Evolutionary conservation across 92 coral and sea anemone species (phyloP).

Genomic region (Metridium senile): DNA sequence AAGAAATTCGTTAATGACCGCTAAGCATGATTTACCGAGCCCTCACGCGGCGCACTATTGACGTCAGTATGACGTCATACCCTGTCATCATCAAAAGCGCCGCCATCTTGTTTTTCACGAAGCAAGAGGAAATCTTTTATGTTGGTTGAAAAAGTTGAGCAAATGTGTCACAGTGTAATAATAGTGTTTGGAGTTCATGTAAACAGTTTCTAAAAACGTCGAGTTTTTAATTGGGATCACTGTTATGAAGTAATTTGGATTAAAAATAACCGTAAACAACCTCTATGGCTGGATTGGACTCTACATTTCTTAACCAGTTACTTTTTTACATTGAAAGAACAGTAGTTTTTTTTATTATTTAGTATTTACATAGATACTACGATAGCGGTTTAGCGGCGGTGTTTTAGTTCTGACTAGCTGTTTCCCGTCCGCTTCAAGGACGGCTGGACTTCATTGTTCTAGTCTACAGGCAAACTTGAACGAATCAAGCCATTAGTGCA

Average conservation of each 20-base stretch:
- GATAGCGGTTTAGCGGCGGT: conserved; percentile 4
- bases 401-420: conserved; percentile 17
- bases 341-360: conserved; percentile 8
- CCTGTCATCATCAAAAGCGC: conserved; percentile 23
- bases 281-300: too few species aligned
- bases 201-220: conserved; percentile 18
- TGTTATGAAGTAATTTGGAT: neutral
- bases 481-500: neutral
- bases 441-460: conserved; percentile 2
- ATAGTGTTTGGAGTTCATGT: conserved; percentile 35
- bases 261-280: conserved; percentile 9
- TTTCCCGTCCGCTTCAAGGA: conserved; percentile 17
- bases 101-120: conserved; percentile 18
- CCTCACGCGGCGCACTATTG: conserved; percentile 31
- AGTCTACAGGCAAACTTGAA: neutral
- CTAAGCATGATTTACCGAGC: conserved; percentile 8
- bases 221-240: neutral
- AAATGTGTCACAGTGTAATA: conserved; percentile 33
- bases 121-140: conserved; percentile 34
- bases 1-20: conserved; percentile 25
- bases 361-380: conserved; percentile 10
- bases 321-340: neutral
- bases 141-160: conserved; percentile 26
- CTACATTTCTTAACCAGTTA: too few species aligned
- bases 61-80: conserved; percentile 40